Evolutionary conservation across 2,113 vertebrate genomes (phyloP), one percentile per base, ranked within the genome.

Genomic region (Butorides virescens): DNA sequence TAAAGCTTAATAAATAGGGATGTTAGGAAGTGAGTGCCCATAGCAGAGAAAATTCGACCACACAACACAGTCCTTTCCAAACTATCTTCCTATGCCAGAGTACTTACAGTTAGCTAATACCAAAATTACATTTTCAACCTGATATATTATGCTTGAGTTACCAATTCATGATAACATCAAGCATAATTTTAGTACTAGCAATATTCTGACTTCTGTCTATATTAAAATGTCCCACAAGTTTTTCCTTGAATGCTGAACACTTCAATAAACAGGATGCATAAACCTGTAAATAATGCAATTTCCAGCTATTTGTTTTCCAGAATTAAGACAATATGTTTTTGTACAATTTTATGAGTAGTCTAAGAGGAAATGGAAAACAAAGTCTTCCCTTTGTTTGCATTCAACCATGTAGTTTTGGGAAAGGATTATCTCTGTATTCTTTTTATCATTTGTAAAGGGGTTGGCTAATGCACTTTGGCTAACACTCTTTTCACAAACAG

Each of bases 381-480:
- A 88, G 5, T 67, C 72, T 94, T 95, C 61, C n/a, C 36, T 59
- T 95, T 90, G 59, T 91, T 93, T 96, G 63, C 37, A 52, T 86
- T 94, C 55, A 74, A 15, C 26, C 9, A 50, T 12, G 9, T 5
- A 66, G 55, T 62, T 87, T 82, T 74, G 63, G 56, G 80, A 95
- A 95, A 92, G 42, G 30, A 96, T 92, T 83, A 73, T 80, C 78
- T 90, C 71, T 46, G 55, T 86, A 62, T 90, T 90, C 74, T 92
- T 83, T 94, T 86, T 62, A 80, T 93, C 92, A 77, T 88, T 88
- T 84, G 59, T 67, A 92, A 92, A 82, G 32, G 32, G 53, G 34
- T 80, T 94, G 85, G 85, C 67, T 93, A 92, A 88, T 34, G 50
- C 37, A 86, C 55, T 93, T 94, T 92, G 93, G 90, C 85, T 94